phyloP scores from a whole-genome alignment of 1,140 invertebrate species.

The Leptoteleia sp. region DNA sequence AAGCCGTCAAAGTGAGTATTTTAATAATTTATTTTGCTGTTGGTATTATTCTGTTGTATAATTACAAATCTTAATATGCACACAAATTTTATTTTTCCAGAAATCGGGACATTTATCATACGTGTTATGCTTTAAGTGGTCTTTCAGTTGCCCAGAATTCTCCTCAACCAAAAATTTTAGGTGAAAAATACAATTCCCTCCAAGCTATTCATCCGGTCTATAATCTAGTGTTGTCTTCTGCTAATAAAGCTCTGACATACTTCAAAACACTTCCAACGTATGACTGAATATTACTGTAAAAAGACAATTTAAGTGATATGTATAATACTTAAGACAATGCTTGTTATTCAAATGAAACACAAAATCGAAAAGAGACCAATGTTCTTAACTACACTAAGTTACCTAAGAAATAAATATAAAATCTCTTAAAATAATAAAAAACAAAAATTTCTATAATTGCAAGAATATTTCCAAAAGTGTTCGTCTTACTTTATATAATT shows the following conservation, averaged over 20 bases:
- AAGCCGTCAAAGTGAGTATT: slow-evolving; percentile 97
- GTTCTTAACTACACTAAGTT: not conserved
- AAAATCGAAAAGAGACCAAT: slow-evolving; percentile 10
- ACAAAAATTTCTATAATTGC: slow-evolving; percentile 8
- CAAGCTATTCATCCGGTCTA: slow-evolving; percentile 76
- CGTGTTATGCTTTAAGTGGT: slow-evolving; percentile 97
- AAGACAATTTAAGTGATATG: not conserved
- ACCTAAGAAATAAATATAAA: not conserved
- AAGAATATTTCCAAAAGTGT: slow-evolving; percentile 10
- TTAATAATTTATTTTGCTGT: too few relatives aligned
- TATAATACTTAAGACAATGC: too few relatives aligned
- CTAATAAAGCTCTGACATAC: slow-evolving; percentile 72
- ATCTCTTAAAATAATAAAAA: too few relatives aligned
- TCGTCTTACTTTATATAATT: not conserved
- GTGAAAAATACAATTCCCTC: slow-evolving; percentile 68
- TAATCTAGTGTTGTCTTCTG: slow-evolving; percentile 74
- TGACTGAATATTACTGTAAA: slow-evolving; percentile 57
- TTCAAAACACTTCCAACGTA: slow-evolving; percentile 73
- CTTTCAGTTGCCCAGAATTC: slow-evolving; percentile 95
- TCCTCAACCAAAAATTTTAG: slow-evolving; percentile 77
- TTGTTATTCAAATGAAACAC: not conserved
- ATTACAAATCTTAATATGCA: too few relatives aligned
- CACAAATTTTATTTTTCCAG: slow-evolving; percentile 83
- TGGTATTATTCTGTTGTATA: too few relatives aligned
- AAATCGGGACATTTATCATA: slow-evolving; percentile 95